Base-by-base conservation (phyloP, 2,797 vertebrate species). In the Pangasius djambal region DNA sequence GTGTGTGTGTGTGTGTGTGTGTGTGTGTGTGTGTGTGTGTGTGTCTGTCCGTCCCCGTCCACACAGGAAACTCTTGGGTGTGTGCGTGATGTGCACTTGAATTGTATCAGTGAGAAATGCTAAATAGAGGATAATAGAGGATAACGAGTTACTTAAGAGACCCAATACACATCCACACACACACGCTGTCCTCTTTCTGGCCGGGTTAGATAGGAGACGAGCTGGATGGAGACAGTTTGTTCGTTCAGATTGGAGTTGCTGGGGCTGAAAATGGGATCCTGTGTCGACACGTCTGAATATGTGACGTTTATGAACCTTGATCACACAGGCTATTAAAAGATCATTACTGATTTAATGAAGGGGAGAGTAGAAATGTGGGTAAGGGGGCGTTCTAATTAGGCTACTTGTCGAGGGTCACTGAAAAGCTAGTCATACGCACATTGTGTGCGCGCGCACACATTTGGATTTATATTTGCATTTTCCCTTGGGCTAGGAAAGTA, bases 281-380 rank as follows among this genome's bases (percentile, higher is more conserved):
- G 78, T 83, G 89, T 75, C 48, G 85, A 75, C 88, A 65, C 34
- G 20, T 84, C 72, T 48, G 75, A 48, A 87, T 50, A 88, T 40
- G 86, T 85, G 81, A 67, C 74, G 44, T 85, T 89, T 85, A 70
- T 57, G 82, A 89, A 87, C 81, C 86, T 87, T 59, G 89, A 59
- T 85, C 89, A 87, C 86, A 8, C 82, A 55, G 63, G 50, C 89
- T 85, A 89, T 89, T 89, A 87, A 87, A 89, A 87, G 61, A 79
- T 74, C 82, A 87, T 89, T 87, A 89, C 70, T 81, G 86, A 79
- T 74, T 48, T 87, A 89, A 89, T 89, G 89, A 72, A 72, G 89
- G 82, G 65, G 40, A 87, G 83, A 85, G 72, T 37, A 15, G 52
- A 83, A 89, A 67, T 44, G 86, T 61, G 83, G 81, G 72, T 34